Conservation (phyloP, 2,797 vertebrate genomes). For the Eidolon dupreanum region DNA sequence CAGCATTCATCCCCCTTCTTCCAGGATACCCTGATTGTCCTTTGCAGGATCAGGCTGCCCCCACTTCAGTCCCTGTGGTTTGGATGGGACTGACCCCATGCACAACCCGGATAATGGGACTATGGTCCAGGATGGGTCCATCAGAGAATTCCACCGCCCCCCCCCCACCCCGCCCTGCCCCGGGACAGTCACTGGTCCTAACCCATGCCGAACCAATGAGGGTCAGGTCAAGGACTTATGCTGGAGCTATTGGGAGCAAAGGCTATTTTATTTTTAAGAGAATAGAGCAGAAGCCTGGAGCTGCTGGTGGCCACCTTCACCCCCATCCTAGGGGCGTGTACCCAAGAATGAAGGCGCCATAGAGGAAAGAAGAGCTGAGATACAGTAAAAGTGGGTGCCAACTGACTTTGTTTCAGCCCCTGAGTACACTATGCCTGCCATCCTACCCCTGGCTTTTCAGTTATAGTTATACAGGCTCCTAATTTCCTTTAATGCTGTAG, state of each 20-base stretch:
- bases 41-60: neutral
- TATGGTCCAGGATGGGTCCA: neutral
- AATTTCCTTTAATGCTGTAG: neutral
- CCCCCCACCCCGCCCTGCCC: neutral
- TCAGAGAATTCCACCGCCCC: neutral
- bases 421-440: neutral
- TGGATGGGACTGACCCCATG: neutral
- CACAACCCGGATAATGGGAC: neutral
- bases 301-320: neutral
- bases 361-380: neutral
- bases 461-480: neutral
- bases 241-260: neutral
- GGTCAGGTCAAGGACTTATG: neutral
- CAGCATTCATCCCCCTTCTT: neutral
- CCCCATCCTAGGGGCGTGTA: neutral
- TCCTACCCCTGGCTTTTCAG: neutral
- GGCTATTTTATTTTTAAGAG: neutral
- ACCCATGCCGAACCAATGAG: neutral
- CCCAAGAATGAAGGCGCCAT: neutral
- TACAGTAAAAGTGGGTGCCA: neutral
- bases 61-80: neutral
- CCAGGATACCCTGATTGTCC: neutral
- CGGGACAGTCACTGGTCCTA: neutral
- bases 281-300: neutral
- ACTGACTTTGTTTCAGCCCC: neutral